A percentile compares a stretch with the other conserved stretches of the same genome.
Conservation (phyloP, 2,888 invertebrate species). For the Rugalucina vietnamica region DNA sequence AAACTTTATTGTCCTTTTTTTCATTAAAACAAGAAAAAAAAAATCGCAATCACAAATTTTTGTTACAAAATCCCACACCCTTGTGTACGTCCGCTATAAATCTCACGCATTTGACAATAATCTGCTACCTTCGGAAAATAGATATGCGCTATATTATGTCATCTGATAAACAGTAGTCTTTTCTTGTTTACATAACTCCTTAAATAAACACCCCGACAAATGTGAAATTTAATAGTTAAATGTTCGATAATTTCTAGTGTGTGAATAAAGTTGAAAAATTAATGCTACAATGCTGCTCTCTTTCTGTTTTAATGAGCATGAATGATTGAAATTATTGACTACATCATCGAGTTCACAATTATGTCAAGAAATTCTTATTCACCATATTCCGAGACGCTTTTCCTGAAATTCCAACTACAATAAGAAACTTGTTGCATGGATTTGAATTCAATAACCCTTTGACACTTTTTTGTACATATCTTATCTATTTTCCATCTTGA, state of each 20-base stretch:
- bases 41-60: too few relatives aligned
- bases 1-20: too few relatives aligned
- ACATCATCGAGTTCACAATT: not conserved
- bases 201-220: not conserved
- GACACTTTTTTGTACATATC: too few relatives aligned
- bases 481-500: too few relatives aligned
- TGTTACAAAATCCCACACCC: not conserved
- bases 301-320: not conserved
- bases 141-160: constrained; percentile 7
- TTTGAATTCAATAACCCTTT: too few relatives aligned
- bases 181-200: constrained; percentile 5
- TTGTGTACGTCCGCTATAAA: not conserved
- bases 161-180: constrained; percentile 12
- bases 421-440: too few relatives aligned
- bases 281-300: not conserved
- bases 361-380: too few relatives aligned
- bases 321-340: not conserved
- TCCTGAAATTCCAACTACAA: too few relatives aligned
- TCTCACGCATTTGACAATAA: not conserved
- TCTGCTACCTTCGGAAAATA: not conserved
- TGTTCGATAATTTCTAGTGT: constrained; percentile 7
- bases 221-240: constrained; percentile 3
- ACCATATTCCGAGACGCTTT: too few relatives aligned
- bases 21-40: too few relatives aligned
- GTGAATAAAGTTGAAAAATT: constrained; percentile 9